Evolutionary conservation across 2,888 invertebrate species (phyloP).

Genomic region (Meteorus colon): DNA sequence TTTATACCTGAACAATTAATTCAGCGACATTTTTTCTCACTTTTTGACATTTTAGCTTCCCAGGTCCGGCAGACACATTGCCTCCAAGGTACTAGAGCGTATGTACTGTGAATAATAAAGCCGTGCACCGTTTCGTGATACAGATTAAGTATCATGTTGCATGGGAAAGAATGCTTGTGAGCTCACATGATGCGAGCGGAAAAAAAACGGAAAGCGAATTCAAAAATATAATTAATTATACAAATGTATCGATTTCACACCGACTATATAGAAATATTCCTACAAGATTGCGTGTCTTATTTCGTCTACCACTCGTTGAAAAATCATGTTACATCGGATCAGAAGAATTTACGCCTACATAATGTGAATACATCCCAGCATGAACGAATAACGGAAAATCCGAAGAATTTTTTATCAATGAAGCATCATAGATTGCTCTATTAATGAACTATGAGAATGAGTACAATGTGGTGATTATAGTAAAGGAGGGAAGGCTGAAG

Average conservation of each 20-base stretch:
- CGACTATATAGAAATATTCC: background rate
- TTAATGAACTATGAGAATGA: background rate
- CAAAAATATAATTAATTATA: conserved; percentile 49
- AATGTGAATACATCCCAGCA: conserved; percentile 1
- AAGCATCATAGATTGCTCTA: background rate
- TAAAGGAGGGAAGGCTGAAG: background rate
- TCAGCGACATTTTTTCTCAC: conserved; percentile 69
- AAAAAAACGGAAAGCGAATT: conserved; percentile 46
- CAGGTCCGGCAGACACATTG: conserved; percentile 74
- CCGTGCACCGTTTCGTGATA: conserved; percentile 31
- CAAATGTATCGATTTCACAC: conserved; percentile 8
- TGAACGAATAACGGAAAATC: background rate
- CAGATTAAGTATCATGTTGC: conserved; percentile 21
- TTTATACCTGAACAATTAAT: conserved; percentile 62
- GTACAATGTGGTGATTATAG: background rate
- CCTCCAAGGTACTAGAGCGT: conserved; percentile 72
- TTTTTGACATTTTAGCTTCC: conserved; percentile 73
- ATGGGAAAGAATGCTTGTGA: conserved; percentile 6
- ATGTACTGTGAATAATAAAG: conserved; percentile 49
- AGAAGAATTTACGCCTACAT: background rate
- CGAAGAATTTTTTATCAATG: background rate
- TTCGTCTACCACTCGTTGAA: conserved; percentile 6
- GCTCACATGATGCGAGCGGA: conserved; percentile 15
- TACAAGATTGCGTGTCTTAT: background rate
- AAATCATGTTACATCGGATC: background rate